These are phyloP conservation scores for Chymomyza amoena DNA, from an alignment of 2,888 invertebrate genomes.

Conservation along the genomic window DNA sequence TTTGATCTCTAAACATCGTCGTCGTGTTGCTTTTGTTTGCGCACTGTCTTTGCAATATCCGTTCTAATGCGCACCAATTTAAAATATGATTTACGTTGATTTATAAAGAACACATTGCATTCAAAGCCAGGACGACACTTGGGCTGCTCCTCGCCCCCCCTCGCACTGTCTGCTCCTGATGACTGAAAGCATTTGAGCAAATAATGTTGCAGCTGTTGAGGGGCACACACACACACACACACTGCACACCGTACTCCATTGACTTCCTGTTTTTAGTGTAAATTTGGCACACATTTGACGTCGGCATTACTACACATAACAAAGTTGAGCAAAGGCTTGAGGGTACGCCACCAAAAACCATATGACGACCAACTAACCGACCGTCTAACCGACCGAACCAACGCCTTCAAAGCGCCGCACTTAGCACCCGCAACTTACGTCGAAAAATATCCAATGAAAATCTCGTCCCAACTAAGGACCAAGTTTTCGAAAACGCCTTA, in stretches of 20 bases:
- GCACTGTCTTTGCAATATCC: constrained; percentile 46
- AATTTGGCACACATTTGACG: constrained; percentile 33
- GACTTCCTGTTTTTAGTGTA: constrained; percentile 25
- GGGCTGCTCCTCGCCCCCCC: background rate
- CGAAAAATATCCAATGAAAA: background rate
- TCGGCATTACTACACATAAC: background rate
- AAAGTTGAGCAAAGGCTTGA: background rate
- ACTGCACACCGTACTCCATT: constrained; percentile 24
- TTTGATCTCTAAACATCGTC: constrained; percentile 43
- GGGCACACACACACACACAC: constrained; percentile 24
- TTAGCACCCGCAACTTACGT: constrained; percentile 13
- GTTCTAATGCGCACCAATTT: constrained; percentile 59
- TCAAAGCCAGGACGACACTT: background rate
- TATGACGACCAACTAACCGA: background rate
- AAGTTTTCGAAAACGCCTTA: background rate
- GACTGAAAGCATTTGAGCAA: background rate
- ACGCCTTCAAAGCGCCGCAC: constrained; percentile 10
- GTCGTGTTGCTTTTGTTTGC: constrained; percentile 23
- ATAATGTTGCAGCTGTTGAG: constrained; percentile 4
- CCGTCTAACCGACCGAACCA: constrained; percentile 1
- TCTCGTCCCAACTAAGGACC: background rate
- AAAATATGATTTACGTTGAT: constrained; percentile 64
- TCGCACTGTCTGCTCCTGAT: background rate
- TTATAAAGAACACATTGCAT: constrained; percentile 59
- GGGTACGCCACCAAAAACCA: background rate